Evolutionary conservation across 2,113 vertebrate species (phyloP).

Genomic region (Rutilus rutilus): DNA sequence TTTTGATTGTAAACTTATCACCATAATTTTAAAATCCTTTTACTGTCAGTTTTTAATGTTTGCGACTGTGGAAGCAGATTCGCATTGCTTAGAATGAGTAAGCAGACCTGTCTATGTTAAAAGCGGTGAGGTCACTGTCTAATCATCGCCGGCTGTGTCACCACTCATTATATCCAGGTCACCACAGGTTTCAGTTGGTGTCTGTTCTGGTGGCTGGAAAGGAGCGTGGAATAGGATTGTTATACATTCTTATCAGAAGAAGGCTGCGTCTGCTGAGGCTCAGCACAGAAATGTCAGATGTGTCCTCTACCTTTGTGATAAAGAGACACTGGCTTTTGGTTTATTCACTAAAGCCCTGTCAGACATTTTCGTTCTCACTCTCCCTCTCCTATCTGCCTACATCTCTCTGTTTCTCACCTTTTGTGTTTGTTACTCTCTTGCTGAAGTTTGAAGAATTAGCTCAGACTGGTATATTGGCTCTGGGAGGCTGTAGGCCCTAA

Average conservation of each 20-base stretch:
- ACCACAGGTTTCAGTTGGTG: neutral
- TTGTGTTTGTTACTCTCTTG: constrained; percentile 3
- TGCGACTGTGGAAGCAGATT: neutral
- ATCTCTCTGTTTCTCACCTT: neutral
- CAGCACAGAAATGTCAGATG: constrained; percentile 40
- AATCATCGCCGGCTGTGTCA: neutral
- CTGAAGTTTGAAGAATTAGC: neutral
- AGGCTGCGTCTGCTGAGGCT: constrained; percentile 44
- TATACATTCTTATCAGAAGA: constrained; percentile 28
- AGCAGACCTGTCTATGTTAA: neutral
- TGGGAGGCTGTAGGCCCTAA: neutral
- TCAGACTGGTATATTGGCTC: neutral
- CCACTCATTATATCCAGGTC: neutral
- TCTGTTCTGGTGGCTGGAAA: neutral
- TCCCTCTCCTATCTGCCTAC: neutral
- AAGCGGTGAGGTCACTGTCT: neutral
- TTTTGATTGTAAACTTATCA: neutral
- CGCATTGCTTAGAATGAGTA: constrained; percentile 5
- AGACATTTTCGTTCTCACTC: neutral
- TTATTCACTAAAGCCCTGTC: constrained; percentile 48
- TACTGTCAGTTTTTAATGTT: neutral
- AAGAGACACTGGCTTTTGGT: constrained; percentile 40
- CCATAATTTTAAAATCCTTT: neutral
- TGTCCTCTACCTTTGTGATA: constrained; percentile 37
- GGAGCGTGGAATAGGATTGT: neutral